Evolutionary conservation across 2,888 invertebrate species (phyloP), one percentile per base, ranked within the genome.

Genomic region (Nowickia ferox): DNA sequence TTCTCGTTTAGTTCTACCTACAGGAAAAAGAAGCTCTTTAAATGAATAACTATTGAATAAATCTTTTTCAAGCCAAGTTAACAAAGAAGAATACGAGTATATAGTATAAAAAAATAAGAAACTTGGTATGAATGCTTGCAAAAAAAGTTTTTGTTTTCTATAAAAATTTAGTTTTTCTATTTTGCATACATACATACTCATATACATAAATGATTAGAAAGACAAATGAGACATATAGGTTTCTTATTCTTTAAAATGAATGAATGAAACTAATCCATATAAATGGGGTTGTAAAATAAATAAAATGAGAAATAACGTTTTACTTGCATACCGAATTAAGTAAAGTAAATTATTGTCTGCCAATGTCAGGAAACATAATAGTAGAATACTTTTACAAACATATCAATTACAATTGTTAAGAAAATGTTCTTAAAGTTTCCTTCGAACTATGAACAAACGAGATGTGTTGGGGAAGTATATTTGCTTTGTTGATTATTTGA

Each of bases 101-200:
- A 40, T 42, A 53, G 17, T 42, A n/a, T n/a, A n/a, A 11, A 42
- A 40, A 17, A 15, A 38, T 42, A 5, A 51, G 53, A 51, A 42
- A 11, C 22, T 44, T 15, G 53, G 53, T 55, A n/a, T 55, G 69
- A 55, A 42, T 53, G 15, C 13, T 19, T 42, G 55, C 68, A 65
- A 44, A 65, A 22, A 51, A 30, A 53, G 51, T 51, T 51, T n/a
- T 53, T 53, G 11, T 68, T 74, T 59, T 51, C n/a, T 48, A 17
- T 65, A 6, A 40, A 44, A 11, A 9, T 51, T 75, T 53, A 15
- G 0, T 22, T 19, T 77, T 51, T 59, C 30, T 51, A 57, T 57
- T 66, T 44, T 53, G 51, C 61, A 17, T 61, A 30, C 30, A 44
- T 44, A 51, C 59, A 57, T 42, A 10, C 51, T 74, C 63, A n/a